Conservation (phyloP, 1,140 invertebrate species). For the Brachionus koreanus region DNA sequence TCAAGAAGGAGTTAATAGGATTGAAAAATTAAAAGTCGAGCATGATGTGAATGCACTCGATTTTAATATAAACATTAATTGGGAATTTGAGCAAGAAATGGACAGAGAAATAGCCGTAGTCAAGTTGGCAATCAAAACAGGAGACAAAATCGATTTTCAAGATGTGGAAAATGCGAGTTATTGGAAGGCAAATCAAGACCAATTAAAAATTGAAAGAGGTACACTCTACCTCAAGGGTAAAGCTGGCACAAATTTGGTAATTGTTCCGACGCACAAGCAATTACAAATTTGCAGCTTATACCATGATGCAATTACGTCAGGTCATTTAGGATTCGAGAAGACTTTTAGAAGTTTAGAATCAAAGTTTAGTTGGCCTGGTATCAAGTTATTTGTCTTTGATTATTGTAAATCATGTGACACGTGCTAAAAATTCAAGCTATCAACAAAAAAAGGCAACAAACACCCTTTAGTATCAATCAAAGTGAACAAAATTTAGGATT, state of each 20-base stretch:
- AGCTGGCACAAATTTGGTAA: background rate
- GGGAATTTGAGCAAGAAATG: background rate
- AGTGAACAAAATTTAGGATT: constrained; percentile 5
- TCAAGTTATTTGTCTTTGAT: background rate
- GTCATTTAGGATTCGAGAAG: constrained; percentile 26
- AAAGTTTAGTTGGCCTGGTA: constrained; percentile 11
- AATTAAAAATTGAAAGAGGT: background rate
- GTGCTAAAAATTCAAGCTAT: constrained; percentile 10
- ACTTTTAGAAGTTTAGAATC: background rate
- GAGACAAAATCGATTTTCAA: background rate
- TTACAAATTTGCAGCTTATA: background rate
- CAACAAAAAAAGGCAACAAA: background rate
- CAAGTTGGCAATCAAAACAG: background rate
- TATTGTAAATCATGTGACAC: background rate
- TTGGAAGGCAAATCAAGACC: background rate
- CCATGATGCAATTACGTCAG: background rate
- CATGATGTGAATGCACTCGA: background rate
- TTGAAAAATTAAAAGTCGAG: background rate
- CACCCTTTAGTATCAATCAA: constrained; percentile 1
- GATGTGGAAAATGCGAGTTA: background rate
- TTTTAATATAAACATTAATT: background rate
- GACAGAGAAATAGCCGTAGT: constrained; percentile 1
- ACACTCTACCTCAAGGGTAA: background rate
- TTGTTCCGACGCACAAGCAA: background rate
- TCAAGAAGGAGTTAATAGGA: background rate